Evolutionary conservation across 92 coral and sea anemone species (phyloP).

Genomic region (Chrysogorgia sp.): DNA sequence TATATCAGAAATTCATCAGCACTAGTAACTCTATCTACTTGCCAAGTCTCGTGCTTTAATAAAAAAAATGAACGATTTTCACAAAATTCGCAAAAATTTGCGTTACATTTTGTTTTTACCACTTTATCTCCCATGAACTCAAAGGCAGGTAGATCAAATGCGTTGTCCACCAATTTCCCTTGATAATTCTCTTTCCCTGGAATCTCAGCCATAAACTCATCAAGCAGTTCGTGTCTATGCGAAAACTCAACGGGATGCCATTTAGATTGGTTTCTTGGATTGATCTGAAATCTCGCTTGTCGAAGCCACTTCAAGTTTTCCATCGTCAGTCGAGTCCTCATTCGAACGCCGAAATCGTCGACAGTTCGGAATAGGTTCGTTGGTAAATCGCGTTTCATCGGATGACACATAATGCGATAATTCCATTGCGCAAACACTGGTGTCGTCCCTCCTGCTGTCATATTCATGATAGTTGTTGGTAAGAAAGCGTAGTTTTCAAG

Average conservation of each 20-base stretch:
- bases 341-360: constrained; percentile 44
- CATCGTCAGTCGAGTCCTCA: constrained; percentile 25
- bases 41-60: too few species aligned
- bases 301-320: constrained; percentile 16
- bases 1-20: too few species aligned
- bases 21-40: too few species aligned
- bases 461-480: constrained; percentile 51
- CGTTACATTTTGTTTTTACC: not conserved
- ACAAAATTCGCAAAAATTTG: too few species aligned
- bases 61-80: too few species aligned
- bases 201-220: constrained; percentile 42
- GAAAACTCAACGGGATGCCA: constrained; percentile 18
- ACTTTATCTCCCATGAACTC: not conserved
- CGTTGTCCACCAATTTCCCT: constrained; percentile 37
- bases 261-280: constrained; percentile 17
- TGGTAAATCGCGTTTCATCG: constrained; percentile 65
- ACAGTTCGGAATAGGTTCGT: constrained; percentile 44
- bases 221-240: constrained; percentile 30
- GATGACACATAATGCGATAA: constrained; percentile 77
- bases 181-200: constrained; percentile 55
- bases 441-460: constrained; percentile 24
- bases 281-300: constrained; percentile 45
- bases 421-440: constrained; percentile 77
- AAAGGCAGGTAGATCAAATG: constrained; percentile 24
- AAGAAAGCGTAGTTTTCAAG: constrained; percentile 48